Conservation (phyloP, 2,113 vertebrate species). For the Paradisaea rubra region DNA sequence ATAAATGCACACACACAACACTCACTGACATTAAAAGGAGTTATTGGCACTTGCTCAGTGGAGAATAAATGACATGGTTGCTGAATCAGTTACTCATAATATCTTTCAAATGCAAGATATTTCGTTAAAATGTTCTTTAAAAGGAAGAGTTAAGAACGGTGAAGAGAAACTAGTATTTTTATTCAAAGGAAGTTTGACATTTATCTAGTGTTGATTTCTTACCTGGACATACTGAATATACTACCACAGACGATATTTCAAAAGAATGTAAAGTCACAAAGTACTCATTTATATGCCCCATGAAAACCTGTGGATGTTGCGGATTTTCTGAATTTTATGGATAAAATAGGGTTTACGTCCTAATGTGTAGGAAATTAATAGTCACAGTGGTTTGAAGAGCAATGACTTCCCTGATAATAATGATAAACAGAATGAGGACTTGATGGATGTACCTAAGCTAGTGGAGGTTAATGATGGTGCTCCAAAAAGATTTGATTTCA, state of each 20-base stretch:
- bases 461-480: background rate
- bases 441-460: conserved; percentile 2
- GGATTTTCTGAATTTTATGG: background rate
- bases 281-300: background rate
- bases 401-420: conserved; percentile 16
- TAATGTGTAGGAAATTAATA: conserved; percentile 16
- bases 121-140: background rate
- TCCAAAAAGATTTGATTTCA: conserved; percentile 18
- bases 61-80: background rate
- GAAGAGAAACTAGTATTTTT: background rate
- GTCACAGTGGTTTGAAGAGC: background rate
- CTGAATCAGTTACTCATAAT: background rate
- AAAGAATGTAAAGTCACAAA: background rate
- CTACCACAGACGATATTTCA: background rate
- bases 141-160: background rate
- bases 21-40: background rate
- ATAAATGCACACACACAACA: background rate
- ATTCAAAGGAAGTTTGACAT: background rate
- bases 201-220: background rate
- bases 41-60: background rate
- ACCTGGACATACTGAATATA: background rate
- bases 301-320: background rate
- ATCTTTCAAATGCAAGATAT: background rate
- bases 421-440: background rate
- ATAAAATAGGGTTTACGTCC: background rate